A percentile compares a stretch with the other conserved stretches of the same genome.
Evolutionary conservation across 2,113 vertebrate species (phyloP).

Genomic region (Sula dactylatra): DNA sequence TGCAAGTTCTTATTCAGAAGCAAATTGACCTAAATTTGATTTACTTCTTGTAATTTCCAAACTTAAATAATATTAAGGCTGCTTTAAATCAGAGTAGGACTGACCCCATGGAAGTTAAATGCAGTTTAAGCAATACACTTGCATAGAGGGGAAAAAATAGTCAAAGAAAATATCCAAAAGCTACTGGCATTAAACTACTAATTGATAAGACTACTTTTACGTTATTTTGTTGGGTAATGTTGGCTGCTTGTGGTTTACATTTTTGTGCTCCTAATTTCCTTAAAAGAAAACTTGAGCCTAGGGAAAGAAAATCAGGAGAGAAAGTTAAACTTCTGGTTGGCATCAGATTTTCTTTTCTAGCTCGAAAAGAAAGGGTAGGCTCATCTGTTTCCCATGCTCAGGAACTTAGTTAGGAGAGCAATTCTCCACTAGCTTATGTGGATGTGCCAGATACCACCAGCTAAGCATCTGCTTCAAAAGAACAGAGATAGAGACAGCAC

Average conservation of each 20-base stretch:
- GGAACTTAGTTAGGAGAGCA: neutral
- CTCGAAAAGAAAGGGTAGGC: neutral
- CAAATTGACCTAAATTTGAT: conserved; percentile 34
- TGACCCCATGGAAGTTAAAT: neutral
- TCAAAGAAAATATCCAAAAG: neutral
- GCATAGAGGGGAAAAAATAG: neutral
- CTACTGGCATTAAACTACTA: neutral
- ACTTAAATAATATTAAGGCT: neutral
- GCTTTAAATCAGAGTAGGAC: neutral
- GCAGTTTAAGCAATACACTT: neutral
- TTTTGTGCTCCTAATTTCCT: neutral
- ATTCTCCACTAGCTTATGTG: neutral
- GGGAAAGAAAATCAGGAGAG: neutral
- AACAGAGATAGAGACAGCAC: neutral
- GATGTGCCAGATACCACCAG: neutral
- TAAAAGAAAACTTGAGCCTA: neutral
- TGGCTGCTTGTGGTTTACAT: too few species aligned
- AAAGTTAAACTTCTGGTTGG: neutral
- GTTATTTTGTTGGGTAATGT: neutral
- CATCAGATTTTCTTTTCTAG: neutral
- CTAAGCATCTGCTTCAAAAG: neutral
- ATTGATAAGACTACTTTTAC: neutral
- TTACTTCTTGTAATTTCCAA: conserved; percentile 19
- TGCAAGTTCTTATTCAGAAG: neutral
- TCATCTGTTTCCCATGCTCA: neutral